phyloP scores from a whole-genome alignment of 35 echinoderm and acorn worm genomes.

The Chiridota heheva region DNA sequence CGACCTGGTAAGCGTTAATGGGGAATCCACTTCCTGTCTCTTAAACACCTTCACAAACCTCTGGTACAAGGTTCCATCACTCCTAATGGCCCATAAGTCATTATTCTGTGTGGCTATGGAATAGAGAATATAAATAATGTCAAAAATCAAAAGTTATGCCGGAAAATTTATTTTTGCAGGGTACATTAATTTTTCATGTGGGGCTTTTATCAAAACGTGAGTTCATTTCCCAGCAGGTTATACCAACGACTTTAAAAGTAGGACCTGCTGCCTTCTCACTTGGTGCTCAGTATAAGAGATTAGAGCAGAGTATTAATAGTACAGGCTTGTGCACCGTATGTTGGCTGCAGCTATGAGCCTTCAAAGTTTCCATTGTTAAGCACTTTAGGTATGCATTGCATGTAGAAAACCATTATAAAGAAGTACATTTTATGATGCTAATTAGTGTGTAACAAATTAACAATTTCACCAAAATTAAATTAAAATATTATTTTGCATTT shows the following conservation, averaged over 20 bases:
- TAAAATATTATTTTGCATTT: too few relatives aligned
- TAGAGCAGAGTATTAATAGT: background rate
- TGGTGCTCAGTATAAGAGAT: too few relatives aligned
- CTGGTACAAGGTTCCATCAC: conserved; percentile 70
- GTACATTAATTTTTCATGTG: background rate
- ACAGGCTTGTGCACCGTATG: too few relatives aligned
- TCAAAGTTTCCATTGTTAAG: too few relatives aligned
- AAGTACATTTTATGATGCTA: too few relatives aligned
- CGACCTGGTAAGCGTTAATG: conserved; percentile 17
- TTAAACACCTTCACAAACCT: conserved; percentile 80
- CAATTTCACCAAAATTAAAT: too few relatives aligned
- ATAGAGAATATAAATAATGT: conserved; percentile 15
- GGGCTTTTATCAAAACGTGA: background rate
- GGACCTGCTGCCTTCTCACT: too few relatives aligned
- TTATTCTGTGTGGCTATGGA: conserved; percentile 72
- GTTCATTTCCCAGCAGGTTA: background rate
- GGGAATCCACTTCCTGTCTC: conserved; percentile 23
- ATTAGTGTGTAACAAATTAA: too few relatives aligned
- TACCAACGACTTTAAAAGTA: background rate
- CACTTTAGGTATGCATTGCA: background rate
- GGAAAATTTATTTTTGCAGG: background rate
- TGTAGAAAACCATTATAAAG: background rate
- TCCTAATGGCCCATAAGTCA: conserved; percentile 81
- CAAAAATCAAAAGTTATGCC: background rate
- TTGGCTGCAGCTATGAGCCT: too few relatives aligned